Evolutionary conservation across 2,888 invertebrate genomes (phyloP).

Genomic region (Meandrusa payeni): DNA sequence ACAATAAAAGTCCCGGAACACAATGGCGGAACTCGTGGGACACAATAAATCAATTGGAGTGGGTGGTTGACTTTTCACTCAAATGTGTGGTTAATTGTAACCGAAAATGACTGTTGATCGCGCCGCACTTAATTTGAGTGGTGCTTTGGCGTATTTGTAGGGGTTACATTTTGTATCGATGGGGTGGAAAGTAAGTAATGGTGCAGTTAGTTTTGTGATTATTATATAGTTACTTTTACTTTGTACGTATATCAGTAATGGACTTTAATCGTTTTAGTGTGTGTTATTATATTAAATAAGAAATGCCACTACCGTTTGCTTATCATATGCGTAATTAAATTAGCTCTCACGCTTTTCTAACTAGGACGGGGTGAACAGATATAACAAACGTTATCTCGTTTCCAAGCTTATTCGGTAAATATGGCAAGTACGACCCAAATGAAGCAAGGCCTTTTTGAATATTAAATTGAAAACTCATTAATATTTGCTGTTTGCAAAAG

Average conservation of each 20-base stretch:
- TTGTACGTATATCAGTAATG: conserved; percentile 20
- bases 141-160: conserved; percentile 61
- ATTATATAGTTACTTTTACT: conserved; percentile 52
- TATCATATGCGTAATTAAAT: no score
- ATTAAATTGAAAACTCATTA: no score
- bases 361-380: no score
- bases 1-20: conserved; percentile 61
- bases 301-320: no score
- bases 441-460: no score
- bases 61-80: conserved; percentile 82
- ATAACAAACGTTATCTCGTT: no score
- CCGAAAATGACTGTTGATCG: conserved; percentile 81
- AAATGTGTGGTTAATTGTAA: conserved; percentile 81
- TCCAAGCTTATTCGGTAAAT: no score
- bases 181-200: conserved; percentile 63
- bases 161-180: conserved; percentile 50
- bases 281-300: conserved; percentile 2
- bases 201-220: conserved; percentile 65
- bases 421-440: no score
- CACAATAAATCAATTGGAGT: conserved; percentile 81
- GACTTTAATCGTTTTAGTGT: conserved; percentile 14
- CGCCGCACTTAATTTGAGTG: conserved; percentile 81
- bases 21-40: conserved; percentile 75
- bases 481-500: no score
- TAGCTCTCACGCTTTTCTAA: no score